These are phyloP conservation scores for Sebastes diaconus DNA, from an alignment of 2,797 vertebrate species.

Conservation along the genomic window DNA sequence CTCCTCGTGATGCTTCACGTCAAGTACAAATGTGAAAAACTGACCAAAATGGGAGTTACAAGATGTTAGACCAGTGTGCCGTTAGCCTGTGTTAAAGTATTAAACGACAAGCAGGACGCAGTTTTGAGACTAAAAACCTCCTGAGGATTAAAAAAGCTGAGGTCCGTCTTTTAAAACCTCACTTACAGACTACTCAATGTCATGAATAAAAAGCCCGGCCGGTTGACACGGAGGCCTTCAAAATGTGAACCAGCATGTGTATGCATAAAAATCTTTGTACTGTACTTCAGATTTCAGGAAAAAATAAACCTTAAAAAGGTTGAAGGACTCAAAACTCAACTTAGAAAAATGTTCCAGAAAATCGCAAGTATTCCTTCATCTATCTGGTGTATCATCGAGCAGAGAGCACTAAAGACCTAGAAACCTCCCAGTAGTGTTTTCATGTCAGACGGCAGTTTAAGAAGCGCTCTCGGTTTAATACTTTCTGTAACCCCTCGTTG, in stretches of 20 bases:
- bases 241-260: neutral
- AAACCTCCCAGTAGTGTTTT: conserved; percentile 57
- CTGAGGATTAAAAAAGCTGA: conserved; percentile 20
- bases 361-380: conserved; percentile 40
- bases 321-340: neutral
- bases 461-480: neutral
- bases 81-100: neutral
- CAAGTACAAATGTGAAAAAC: neutral
- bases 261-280: neutral
- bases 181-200: neutral
- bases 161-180: neutral
- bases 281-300: neutral
- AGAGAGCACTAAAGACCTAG: neutral
- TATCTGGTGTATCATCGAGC: neutral
- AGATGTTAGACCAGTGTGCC: neutral
- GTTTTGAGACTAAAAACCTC: conserved; percentile 31
- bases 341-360: neutral
- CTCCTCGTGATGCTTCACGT: neutral
- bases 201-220: neutral
- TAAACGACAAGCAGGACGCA: neutral
- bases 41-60: neutral
- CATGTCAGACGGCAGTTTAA: neutral
- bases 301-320: conserved; percentile 8
- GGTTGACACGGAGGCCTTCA: neutral
- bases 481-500: conserved; percentile 8